These are phyloP conservation scores for Harpalus rubripes DNA, from an alignment of 2,888 invertebrate species.

Conservation along the genomic window DNA sequence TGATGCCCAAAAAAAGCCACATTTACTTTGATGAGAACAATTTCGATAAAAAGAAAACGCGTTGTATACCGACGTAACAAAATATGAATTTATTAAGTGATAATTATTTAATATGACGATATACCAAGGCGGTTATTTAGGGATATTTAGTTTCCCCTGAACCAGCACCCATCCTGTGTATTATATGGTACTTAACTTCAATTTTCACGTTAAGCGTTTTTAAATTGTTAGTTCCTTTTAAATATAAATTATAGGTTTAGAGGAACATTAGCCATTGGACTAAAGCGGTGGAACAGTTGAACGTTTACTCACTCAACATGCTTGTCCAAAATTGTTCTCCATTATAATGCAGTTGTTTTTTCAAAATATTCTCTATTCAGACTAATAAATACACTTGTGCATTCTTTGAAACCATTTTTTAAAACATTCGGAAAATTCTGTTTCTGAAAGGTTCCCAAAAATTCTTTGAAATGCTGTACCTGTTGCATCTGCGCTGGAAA, in stretches of 20 bases:
- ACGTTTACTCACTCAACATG: not conserved
- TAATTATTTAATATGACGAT: conserved; percentile 58
- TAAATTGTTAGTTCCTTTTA: conserved; percentile 67
- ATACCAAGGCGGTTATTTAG: conserved; percentile 54
- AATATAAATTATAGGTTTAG: conserved; percentile 65
- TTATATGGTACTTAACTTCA: conserved; percentile 66
- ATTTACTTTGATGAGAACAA: not conserved
- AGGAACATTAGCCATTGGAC: conserved; percentile 56
- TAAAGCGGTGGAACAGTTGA: not conserved
- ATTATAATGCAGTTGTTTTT: not conserved
- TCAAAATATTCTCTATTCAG: too few species aligned
- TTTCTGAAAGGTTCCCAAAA: too few species aligned
- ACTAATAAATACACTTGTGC: too few species aligned
- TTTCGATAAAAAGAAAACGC: not conserved
- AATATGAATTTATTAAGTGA: conserved; percentile 59
- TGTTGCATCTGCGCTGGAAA: too few species aligned
- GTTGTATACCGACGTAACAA: not conserved
- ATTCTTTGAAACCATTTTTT: too few species aligned
- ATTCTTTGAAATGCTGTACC: too few species aligned
- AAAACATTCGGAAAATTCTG: too few species aligned
- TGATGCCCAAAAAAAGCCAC: too few species aligned
- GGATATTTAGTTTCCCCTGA: conserved; percentile 57
- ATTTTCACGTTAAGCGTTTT: conserved; percentile 67
- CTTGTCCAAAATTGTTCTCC: not conserved
- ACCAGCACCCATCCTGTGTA: conserved; percentile 26